Conservation (phyloP, 2,888 invertebrate genomes). For the Marronus borbonicus region DNA sequence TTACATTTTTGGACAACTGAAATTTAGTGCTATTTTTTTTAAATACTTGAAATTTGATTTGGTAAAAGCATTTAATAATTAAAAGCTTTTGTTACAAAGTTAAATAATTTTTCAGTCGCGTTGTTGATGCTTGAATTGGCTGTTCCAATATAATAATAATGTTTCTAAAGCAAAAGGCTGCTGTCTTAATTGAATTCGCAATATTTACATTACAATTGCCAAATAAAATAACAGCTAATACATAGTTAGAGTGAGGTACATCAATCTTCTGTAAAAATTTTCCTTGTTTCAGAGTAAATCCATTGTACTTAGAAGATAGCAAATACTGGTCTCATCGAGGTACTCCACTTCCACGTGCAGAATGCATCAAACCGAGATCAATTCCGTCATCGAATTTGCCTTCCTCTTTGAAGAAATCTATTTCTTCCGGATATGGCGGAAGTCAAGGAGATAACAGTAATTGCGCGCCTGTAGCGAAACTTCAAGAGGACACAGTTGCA, state of each 20-base stretch:
- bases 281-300: conserved; percentile 66
- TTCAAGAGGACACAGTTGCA: conserved; percentile 63
- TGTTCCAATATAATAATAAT: too few relatives aligned
- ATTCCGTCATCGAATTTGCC: conserved; percentile 57
- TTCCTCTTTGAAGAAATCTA: conserved; percentile 63
- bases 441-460: conserved; percentile 63
- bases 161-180: too few relatives aligned
- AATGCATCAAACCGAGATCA: conserved; percentile 48
- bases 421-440: conserved; percentile 69
- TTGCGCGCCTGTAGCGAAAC: conserved; percentile 61
- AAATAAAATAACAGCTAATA: too few relatives aligned
- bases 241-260: not conserved
- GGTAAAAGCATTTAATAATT: too few relatives aligned
- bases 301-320: conserved; percentile 66
- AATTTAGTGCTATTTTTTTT: too few relatives aligned
- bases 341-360: conserved; percentile 37
- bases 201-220: too few relatives aligned
- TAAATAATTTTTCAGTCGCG: too few relatives aligned
- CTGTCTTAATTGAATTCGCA: too few relatives aligned
- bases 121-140: too few relatives aligned
- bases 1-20: too few relatives aligned
- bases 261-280: not conserved
- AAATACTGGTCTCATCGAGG: conserved; percentile 44
- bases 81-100: too few relatives aligned
- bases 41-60: too few relatives aligned